Base-by-base conservation (phyloP, 2,113 vertebrate species). In the Mesocricetus auratus region DNA sequence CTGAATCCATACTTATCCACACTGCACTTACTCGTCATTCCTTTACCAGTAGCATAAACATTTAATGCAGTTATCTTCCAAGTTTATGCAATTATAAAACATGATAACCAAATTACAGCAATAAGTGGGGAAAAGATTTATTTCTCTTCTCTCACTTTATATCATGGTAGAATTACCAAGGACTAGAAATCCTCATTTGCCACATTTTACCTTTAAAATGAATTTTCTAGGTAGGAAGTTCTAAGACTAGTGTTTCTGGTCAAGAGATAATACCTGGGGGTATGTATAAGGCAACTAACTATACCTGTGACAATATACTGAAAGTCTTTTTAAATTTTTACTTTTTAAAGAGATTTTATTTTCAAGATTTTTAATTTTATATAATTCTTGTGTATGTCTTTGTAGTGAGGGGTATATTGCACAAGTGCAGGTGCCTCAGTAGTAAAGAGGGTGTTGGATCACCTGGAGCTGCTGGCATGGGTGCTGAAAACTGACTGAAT, bases 121-220 rank as follows among this genome's bases (percentile, higher is more conserved):
- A 69, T 66, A 73, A 90, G 79, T 1, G 33, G 39, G 36, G 31
- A 97, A 7, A 82, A 83, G 31, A 75, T 2, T 66, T 21, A 33
- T 75, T 93, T 69, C 6, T 77, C 2, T 9, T 93, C 56, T 75
- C 87, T 64, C 5, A 53, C 19, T 53, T 39, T 95, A 86, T 29
- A 82, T 45, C 33, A 86, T 24, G 39, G 53, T 60, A 75, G 19
- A 77, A 87, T 62, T 95, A 71, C 39, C 50, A 93, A 89, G 45
- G 64, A 91, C 58, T 86, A 96, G 89, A 92, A 85, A 90, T 78
- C 87, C 58, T 78, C 50, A 94, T 73, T 66, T 97, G 75, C 53
- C 71, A 90, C 3, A 58, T 75, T 86, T 73, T 79, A 82, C 19
- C 50, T 96, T 19, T 56, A 85, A 87, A 73, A 77, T 78, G 45